phyloP scores from a whole-genome alignment of 2,113 vertebrate species.

The Melanerpes aurifrons region DNA sequence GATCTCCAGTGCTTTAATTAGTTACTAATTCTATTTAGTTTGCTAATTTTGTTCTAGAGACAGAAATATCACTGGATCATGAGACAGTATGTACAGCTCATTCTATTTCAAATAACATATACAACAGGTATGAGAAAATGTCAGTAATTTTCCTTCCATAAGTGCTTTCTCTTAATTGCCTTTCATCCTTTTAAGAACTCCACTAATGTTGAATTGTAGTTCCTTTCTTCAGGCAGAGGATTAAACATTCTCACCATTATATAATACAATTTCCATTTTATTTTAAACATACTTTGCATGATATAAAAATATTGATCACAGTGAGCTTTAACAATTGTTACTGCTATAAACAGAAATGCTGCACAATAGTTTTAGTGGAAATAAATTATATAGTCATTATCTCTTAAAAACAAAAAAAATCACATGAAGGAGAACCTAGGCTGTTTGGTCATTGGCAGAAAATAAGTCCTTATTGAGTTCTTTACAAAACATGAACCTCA shows the following conservation, averaged over 20 bases:
- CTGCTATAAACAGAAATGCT: conserved; percentile 88
- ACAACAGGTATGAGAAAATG: not conserved
- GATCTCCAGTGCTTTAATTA: not conserved
- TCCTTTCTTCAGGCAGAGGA: not conserved
- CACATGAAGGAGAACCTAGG: conserved; percentile 79
- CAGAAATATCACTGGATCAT: not conserved
- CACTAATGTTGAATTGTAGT: not conserved
- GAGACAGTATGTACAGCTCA: not conserved
- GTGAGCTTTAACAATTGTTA: conserved; percentile 93
- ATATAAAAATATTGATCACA: conserved; percentile 98
- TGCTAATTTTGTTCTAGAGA: not conserved
- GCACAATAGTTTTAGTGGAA: conserved; percentile 93
- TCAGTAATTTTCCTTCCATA: not conserved
- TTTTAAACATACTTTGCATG: conserved; percentile 90
- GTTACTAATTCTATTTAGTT: not conserved
- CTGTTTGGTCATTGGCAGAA: conserved; percentile 78
- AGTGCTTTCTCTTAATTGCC: not conserved
- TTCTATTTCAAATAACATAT: not conserved
- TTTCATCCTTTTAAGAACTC: not conserved
- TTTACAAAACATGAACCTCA: conserved; percentile 57
- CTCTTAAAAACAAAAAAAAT: conserved; percentile 85
- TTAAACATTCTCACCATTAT: conserved; percentile 64
- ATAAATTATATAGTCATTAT: conserved; percentile 99
- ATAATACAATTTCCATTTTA: conserved; percentile 87
- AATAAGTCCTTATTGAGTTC: conserved; percentile 75